Evolutionary conservation across 2,797 vertebrate genomes (phyloP).

Genomic region (Otus scops): DNA sequence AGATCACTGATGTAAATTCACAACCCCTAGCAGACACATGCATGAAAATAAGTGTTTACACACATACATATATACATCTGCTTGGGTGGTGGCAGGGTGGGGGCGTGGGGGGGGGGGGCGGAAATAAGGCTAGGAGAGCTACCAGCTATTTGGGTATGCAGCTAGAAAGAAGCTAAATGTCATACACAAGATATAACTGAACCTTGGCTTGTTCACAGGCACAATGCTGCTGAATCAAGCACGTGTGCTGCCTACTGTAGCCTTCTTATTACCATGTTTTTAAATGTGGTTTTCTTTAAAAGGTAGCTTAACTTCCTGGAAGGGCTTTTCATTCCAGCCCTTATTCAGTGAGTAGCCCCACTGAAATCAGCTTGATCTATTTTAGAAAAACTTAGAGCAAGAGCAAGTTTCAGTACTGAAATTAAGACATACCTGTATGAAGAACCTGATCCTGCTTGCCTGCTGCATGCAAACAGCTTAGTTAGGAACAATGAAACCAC

Average conservation of each 20-base stretch:
- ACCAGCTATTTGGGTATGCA: background rate
- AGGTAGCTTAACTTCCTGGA: background rate
- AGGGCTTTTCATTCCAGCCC: background rate
- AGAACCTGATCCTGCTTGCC: background rate
- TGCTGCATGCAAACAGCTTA: background rate
- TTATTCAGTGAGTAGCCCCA: background rate
- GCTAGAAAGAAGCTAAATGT: background rate
- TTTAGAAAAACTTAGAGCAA: background rate
- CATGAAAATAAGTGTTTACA: background rate
- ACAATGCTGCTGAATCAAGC: background rate
- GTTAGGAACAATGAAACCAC: background rate
- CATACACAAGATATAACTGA: background rate
- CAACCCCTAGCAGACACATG: background rate
- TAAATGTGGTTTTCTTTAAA: background rate
- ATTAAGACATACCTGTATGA: background rate
- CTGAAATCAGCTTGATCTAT: background rate
- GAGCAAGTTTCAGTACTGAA: background rate
- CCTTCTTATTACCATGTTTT: background rate
- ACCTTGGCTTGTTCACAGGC: background rate
- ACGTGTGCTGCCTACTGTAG: background rate
- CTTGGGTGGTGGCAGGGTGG: too few species aligned
- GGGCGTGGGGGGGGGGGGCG: too few species aligned
- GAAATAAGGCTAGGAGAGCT: background rate
- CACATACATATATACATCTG: background rate
- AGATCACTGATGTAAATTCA: background rate